Evolutionary conservation across 2,888 invertebrate genomes (phyloP).

Genomic region (Girardia tigrina): DNA sequence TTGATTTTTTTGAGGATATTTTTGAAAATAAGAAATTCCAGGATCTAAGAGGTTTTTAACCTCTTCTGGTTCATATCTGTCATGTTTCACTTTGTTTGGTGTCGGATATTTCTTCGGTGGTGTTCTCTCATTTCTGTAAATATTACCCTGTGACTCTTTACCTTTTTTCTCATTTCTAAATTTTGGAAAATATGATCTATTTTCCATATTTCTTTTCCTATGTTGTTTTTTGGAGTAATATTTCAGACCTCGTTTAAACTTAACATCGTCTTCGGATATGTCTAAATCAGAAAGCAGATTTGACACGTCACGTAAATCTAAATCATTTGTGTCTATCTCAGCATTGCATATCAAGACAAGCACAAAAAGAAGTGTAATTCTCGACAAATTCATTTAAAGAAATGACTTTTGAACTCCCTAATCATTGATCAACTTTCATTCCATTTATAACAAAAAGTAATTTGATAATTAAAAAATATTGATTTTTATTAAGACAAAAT

Average conservation of each 20-base stretch:
- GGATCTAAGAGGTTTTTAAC: background rate
- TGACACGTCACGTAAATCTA: slow-evolving; percentile 5
- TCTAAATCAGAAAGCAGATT: slow-evolving; percentile 12
- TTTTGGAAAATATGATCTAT: no score
- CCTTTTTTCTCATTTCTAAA: no score
- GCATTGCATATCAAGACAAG: background rate
- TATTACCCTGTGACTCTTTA: no score
- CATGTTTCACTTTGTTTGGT: no score
- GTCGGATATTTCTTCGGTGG: no score
- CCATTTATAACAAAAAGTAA: background rate
- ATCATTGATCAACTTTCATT: background rate
- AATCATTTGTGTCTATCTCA: background rate
- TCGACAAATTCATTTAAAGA: background rate
- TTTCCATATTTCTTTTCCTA: no score
- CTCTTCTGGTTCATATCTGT: background rate
- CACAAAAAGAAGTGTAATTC: background rate
- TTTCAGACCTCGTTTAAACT: no score
- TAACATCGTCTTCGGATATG: background rate
- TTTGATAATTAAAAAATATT: background rate
- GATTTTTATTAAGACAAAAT: background rate
- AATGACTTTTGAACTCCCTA: background rate
- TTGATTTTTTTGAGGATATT: background rate
- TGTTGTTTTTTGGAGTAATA: no score
- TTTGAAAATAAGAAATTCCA: background rate
- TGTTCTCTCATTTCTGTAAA: no score